These are phyloP conservation scores for Falco punctatus DNA, from an alignment of 2,113 vertebrate genomes.

Conservation along the genomic window DNA sequence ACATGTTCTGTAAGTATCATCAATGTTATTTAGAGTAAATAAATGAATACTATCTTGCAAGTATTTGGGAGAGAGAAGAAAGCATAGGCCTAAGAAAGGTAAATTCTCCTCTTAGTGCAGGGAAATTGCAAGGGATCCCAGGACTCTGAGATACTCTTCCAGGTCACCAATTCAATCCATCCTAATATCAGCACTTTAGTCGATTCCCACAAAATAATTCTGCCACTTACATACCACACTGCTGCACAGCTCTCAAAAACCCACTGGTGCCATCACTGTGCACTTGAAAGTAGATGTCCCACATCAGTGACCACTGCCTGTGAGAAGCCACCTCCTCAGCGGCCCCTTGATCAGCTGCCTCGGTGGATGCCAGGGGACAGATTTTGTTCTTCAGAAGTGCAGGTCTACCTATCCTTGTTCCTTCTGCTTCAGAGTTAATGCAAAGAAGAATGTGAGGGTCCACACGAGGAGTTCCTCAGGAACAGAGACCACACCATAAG, in stretches of 20 bases:
- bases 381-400: not conserved
- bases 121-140: not conserved
- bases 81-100: not conserved
- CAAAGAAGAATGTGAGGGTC: not conserved
- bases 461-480: rapidly evolving
- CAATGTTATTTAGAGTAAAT: not conserved
- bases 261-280: not conserved
- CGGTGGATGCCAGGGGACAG: not conserved
- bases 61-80: not conserved
- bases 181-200: not conserved
- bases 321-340: not conserved
- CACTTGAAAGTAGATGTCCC: not conserved
- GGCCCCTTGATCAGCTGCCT: not conserved
- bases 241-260: not conserved
- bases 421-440: not conserved
- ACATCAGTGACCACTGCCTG: not conserved
- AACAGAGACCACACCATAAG: rapidly evolving
- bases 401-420: not conserved
- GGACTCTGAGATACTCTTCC: not conserved
- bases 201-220: not conserved
- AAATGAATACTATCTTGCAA: not conserved
- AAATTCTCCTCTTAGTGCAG: not conserved
- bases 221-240: not conserved
- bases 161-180: not conserved
- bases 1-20: not conserved